These are phyloP conservation scores for Caenorhabditis brenneri DNA, from an alignment of 1,140 invertebrate species.

Conservation along the genomic window DNA sequence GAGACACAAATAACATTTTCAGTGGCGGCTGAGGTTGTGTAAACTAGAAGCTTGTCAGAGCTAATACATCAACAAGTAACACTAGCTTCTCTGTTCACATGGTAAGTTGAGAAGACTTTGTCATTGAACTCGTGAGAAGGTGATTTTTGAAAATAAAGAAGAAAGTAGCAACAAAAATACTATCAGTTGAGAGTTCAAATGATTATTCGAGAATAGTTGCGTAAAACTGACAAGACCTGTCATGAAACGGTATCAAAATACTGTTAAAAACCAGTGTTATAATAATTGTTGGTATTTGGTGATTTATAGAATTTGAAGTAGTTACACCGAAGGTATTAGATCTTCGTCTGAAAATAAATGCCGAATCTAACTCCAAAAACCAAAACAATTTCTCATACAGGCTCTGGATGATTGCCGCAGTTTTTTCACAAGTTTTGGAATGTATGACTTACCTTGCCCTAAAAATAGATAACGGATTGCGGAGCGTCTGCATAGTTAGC, in stretches of 20 bases:
- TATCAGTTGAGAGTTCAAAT: not conserved
- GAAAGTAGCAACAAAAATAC: not conserved
- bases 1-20: not conserved
- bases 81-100: slow-evolving; percentile 6
- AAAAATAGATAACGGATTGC: slow-evolving; percentile 13
- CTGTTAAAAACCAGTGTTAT: too few species aligned
- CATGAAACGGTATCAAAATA: too few species aligned
- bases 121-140: slow-evolving; percentile 5
- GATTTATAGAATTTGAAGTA: too few species aligned
- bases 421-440: too few species aligned
- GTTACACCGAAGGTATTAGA: too few species aligned
- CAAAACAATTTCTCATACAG: too few species aligned
- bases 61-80: slow-evolving; percentile 9
- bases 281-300: too few species aligned
- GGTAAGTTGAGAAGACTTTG: slow-evolving; percentile 1
- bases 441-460: not conserved
- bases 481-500: slow-evolving; percentile 23
- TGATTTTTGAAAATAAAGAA: not conserved
- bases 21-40: not conserved
- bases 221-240: too few species aligned
- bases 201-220: too few species aligned
- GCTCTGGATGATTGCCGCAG: too few species aligned
- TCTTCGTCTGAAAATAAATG: too few species aligned
- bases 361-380: too few species aligned
- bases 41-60: not conserved